Evolutionary conservation across 2,113 vertebrate genomes (phyloP).

Genomic region (Stegastes partitus): DNA sequence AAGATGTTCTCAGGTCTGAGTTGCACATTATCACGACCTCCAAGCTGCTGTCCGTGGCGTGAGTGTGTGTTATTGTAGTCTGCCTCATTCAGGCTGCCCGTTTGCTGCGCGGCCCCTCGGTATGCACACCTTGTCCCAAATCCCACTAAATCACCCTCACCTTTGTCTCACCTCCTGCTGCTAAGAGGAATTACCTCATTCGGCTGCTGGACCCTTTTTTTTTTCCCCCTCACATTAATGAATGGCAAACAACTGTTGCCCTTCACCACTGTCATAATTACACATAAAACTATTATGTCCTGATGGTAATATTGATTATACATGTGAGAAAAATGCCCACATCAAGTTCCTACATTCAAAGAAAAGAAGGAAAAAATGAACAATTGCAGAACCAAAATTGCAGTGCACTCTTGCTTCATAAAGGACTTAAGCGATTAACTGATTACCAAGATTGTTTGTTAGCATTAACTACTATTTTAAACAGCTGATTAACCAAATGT

Average conservation of each 20-base stretch:
- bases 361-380: neutral
- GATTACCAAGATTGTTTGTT: neutral
- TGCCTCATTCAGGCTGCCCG: neutral
- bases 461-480: too few relatives aligned
- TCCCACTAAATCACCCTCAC: slow-evolving; percentile 66
- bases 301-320: too few relatives aligned
- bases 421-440: neutral
- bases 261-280: neutral
- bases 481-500: neutral
- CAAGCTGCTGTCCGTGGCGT: neutral
- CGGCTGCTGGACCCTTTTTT: slow-evolving; percentile 49
- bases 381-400: neutral
- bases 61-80: neutral
- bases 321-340: too few relatives aligned
- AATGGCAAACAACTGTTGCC: slow-evolving; percentile 30
- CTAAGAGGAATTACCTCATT: slow-evolving; percentile 67
- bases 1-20: slow-evolving; percentile 26
- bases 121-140: slow-evolving; percentile 44
- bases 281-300: too few relatives aligned
- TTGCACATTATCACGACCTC: neutral
- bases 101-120: slow-evolving; percentile 31
- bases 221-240: slow-evolving; percentile 65
- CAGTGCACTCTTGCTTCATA: neutral
- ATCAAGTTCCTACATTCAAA: too few relatives aligned
- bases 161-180: slow-evolving; percentile 65